A percentile compares a stretch with the other conserved stretches of the same genome.
These are phyloP conservation scores for Podiceps cristatus DNA, from an alignment of 2,113 vertebrate genomes.

Conservation along the genomic window DNA sequence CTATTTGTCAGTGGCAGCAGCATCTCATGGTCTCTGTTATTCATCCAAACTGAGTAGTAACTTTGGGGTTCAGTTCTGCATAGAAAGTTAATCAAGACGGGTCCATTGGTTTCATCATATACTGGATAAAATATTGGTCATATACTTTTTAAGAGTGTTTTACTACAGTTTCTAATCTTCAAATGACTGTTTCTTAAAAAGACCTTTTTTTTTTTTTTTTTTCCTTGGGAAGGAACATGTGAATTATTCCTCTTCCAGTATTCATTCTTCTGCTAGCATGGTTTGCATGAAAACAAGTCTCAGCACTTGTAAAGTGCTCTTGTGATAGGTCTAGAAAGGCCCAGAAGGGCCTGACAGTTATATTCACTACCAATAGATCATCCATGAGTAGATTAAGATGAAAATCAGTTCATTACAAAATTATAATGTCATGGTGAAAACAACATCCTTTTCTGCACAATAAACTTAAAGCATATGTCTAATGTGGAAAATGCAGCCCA, in stretches of 20 bases:
- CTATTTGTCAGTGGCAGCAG: neutral
- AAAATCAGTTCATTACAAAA: constrained; percentile 25
- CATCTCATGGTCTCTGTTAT: neutral
- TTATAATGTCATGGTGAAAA: neutral
- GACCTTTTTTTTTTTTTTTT: neutral
- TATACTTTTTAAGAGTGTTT: neutral
- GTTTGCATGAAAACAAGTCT: neutral
- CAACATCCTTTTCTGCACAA: neutral
- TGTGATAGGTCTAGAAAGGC: neutral
- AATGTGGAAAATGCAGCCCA: neutral
- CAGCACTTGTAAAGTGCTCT: neutral
- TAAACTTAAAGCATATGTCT: neutral
- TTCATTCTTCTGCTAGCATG: neutral
- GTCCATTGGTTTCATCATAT: neutral
- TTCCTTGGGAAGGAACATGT: neutral
- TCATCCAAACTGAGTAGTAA: neutral
- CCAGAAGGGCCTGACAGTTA: neutral
- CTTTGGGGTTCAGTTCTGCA: neutral
- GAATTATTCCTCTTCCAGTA: neutral
- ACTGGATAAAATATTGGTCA: neutral
- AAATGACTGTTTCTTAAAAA: neutral
- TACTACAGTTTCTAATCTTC: neutral
- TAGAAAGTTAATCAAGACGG: neutral
- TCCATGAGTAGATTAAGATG: neutral
- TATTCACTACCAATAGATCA: neutral